Evolutionary conservation across 2,113 vertebrate species (phyloP), one percentile per base, ranked within the genome.

Genomic region (Lates calcarifer): DNA sequence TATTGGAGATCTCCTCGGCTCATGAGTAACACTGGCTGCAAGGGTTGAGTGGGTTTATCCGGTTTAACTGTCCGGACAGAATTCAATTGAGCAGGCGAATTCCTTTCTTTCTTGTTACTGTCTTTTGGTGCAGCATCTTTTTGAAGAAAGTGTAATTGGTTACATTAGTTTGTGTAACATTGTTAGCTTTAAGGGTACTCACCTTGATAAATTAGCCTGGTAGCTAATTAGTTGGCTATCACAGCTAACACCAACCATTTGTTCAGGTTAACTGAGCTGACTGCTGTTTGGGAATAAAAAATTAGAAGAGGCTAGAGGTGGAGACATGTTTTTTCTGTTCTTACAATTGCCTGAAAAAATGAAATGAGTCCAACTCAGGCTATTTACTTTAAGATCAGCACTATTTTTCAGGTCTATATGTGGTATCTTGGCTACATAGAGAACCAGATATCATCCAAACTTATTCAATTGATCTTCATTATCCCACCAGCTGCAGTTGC

Each of bases 171-270:
- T 41, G 39, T 41, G 18, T 49, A 33, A 55, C 35, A 2, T 53
- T n/a, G 43, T 75, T 78, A 26, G 20, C 55, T 47, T 24, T 15
- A 65, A 20, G 3, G 10, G 33, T 33, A 37, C 14, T 33, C 62
- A 26, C 15, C 37, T 20, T 61, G 28, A 79, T 79, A 37, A 61
- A 62, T 77, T 14, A 57, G 31, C 12, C 13, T 61, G 20, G 12
- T 61, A 17, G 55, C 18, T 70, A 67, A 82, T 71, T 70, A 74
- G 6, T 81, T 68, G 15, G 49, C 41, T 41, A 3, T 53, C 9
- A 57, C 39, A 26, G 9, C 6, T 12, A 20, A 45, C 18, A 0
- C 6, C 0, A 58, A 24, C n/a, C 11, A 51, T 57, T 26, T 57
- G 11, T n/a, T 81, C 20, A 24, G 31, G 1, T 33, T 31, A 8